Conservation (phyloP, 2,113 vertebrate species). For the Brachypodius melanocephalos region DNA sequence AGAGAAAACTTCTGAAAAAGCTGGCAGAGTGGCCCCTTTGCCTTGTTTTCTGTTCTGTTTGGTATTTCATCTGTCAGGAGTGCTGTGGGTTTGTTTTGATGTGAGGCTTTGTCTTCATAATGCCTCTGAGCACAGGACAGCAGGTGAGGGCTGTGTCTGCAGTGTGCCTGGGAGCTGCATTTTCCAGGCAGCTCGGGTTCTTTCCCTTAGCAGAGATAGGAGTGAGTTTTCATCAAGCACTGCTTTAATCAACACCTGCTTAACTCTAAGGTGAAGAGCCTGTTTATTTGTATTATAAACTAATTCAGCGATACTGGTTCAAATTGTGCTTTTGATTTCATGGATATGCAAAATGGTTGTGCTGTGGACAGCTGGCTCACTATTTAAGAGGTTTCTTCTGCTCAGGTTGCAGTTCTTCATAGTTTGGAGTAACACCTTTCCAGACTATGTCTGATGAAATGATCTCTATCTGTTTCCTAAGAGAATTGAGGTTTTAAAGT, state of each 20-base stretch:
- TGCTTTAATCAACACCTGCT: not conserved
- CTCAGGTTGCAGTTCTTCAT: not conserved
- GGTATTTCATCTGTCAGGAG: not conserved
- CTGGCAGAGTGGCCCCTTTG: not conserved
- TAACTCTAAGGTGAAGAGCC: not conserved
- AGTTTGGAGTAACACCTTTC: not conserved
- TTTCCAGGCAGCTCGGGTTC: not conserved
- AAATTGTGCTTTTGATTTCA: not conserved
- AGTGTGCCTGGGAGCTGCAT: not conserved
- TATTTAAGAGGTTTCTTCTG: not conserved
- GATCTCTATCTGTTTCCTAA: not conserved
- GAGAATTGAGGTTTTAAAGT: not conserved
- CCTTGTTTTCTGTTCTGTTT: not conserved
- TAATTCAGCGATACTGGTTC: not conserved
- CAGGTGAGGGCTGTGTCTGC: not conserved
- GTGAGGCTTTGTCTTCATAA: not conserved
- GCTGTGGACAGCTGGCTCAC: not conserved
- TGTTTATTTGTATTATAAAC: not conserved
- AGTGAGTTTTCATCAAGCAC: not conserved
- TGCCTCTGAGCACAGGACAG: not conserved
- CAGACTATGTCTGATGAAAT: not conserved
- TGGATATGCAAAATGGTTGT: not conserved
- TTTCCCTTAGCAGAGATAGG: not conserved
- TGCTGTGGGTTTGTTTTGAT: not conserved
- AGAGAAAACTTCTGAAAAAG: not conserved